Conservation (phyloP, 2,113 vertebrate genomes). For the Eudyptes chrysolophus region DNA sequence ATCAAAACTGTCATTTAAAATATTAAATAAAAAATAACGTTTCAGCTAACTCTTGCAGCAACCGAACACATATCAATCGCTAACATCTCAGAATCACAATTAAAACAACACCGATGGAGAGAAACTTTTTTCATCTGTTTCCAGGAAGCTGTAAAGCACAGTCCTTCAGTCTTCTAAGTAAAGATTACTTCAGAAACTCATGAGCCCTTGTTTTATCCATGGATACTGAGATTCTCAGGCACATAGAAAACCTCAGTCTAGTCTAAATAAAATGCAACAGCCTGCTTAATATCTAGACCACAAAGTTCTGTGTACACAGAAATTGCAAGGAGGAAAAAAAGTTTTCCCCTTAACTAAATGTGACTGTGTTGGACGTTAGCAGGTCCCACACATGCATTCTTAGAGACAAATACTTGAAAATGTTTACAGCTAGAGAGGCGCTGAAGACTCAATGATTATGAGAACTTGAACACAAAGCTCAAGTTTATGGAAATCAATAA, state of each 20-base stretch:
- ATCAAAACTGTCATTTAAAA: background rate
- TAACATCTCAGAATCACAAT: background rate
- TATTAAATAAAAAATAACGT: background rate
- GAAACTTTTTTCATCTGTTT: background rate
- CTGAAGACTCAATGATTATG: background rate
- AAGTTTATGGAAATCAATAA: background rate
- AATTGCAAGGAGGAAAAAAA: background rate
- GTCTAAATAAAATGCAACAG: background rate
- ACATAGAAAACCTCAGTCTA: background rate
- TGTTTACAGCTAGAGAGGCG: background rate
- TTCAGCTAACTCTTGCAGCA: background rate
- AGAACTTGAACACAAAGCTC: background rate
- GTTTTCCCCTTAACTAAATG: background rate
- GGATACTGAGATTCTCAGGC: background rate
- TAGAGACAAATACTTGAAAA: background rate
- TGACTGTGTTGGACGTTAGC: background rate
- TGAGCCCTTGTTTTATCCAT: conserved; percentile 18
- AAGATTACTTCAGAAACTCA: conserved; percentile 20
- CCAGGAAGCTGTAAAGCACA: background rate
- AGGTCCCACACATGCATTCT: background rate
- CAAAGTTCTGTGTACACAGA: background rate
- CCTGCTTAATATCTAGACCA: background rate
- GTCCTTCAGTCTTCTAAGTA: background rate
- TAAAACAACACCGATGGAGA: background rate
- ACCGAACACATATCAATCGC: background rate